Evolutionary conservation across 2,888 invertebrate species (phyloP).

Genomic region (Elegia similella): DNA sequence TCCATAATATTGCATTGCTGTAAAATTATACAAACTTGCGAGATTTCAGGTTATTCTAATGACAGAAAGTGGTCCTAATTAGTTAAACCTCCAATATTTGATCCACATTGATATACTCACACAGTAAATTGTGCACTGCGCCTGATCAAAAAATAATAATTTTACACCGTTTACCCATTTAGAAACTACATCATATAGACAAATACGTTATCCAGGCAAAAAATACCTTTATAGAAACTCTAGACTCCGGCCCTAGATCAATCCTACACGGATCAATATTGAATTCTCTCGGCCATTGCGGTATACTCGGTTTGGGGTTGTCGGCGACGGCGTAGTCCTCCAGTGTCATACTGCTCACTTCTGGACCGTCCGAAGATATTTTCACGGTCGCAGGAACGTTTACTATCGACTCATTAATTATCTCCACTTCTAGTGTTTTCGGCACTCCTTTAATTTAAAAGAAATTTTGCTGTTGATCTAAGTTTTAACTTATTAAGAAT

Average conservation of each 20-base stretch:
- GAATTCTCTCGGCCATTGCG: conserved; percentile 80
- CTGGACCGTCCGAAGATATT: conserved; percentile 79
- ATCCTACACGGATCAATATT: conserved; percentile 70
- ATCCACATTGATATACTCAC: no score
- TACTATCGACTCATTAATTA: conserved; percentile 80
- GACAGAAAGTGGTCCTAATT: no score
- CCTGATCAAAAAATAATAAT: no score
- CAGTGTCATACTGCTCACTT: conserved; percentile 71
- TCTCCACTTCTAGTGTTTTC: conserved; percentile 61
- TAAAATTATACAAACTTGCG: no score
- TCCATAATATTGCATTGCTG: no score
- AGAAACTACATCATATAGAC: neutral
- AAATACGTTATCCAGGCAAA: no score
- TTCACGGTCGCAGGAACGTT: conserved; percentile 73
- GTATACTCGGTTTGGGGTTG: conserved; percentile 59
- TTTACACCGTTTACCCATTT: no score
- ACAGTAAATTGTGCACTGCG: no score
- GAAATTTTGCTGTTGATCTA: no score
- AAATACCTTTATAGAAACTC: conserved; percentile 65
- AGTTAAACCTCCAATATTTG: no score
- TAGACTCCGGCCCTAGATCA: conserved; percentile 66
- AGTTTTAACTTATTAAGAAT: no score
- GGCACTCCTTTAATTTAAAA: conserved; percentile 62
- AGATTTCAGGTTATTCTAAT: no score
- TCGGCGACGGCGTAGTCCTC: conserved; percentile 65